These are phyloP conservation scores for Macropus fuliginosus DNA, from an alignment of 2,797 vertebrate species.

Conservation along the genomic window DNA sequence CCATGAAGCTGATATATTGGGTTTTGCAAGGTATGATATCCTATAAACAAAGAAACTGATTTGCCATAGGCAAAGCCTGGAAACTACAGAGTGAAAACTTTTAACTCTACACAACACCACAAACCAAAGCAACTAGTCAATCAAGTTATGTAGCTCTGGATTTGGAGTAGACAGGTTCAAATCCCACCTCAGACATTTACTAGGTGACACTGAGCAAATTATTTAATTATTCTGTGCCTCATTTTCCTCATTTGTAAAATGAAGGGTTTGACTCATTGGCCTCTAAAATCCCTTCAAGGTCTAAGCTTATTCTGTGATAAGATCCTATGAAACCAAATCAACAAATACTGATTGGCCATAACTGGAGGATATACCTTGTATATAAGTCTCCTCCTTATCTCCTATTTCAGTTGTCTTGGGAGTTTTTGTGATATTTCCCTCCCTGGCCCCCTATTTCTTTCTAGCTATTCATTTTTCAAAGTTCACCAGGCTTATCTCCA, in stretches of 20 bases:
- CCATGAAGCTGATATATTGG: background rate
- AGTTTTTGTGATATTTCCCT: background rate
- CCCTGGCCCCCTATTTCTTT: background rate
- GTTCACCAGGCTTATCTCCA: background rate
- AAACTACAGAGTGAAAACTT: background rate
- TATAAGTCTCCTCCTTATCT: background rate
- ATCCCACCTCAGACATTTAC: rapidly evolving
- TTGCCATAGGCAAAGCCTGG: background rate
- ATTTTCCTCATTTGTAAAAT: background rate
- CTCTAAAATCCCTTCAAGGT: background rate
- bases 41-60: background rate
- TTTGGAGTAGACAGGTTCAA: background rate
- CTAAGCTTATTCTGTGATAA: background rate
- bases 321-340: background rate
- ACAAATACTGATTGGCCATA: background rate
- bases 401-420: background rate
- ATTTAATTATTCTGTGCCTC: background rate
- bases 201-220: background rate
- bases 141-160: background rate
- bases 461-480: background rate
- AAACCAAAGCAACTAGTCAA: background rate
- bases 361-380: background rate
- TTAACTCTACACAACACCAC: background rate
- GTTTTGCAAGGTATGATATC: background rate
- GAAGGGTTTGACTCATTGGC: background rate